A percentile compares a stretch with the other conserved stretches of the same genome.
Conservation (phyloP, 2,888 invertebrate genomes). For the Xestia c-nigrum region DNA sequence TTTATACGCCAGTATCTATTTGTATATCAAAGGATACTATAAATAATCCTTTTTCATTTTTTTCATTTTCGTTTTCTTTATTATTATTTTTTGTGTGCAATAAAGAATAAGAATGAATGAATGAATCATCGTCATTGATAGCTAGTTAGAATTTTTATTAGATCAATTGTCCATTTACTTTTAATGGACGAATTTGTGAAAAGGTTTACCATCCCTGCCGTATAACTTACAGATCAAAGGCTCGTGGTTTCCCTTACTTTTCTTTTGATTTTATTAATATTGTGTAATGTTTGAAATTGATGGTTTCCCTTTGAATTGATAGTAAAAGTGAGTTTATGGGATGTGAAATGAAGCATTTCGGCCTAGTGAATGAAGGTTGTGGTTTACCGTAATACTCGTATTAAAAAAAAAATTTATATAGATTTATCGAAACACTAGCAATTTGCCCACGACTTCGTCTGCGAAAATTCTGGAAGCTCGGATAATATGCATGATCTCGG, state of each 20-base stretch:
- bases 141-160: not conserved
- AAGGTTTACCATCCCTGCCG: slow-evolving; percentile 18
- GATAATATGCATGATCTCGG: no score
- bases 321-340: slow-evolving; percentile 45
- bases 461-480: no score
- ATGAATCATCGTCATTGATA: no score
- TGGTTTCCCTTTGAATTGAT: slow-evolving; percentile 48
- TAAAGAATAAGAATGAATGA: no score
- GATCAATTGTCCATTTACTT: not conserved
- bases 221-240: slow-evolving; percentile 27
- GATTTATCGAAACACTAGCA: no score
- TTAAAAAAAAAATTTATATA: no score
- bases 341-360: slow-evolving; percentile 22
- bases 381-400: slow-evolving; percentile 30
- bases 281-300: slow-evolving; percentile 40
- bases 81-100: no score
- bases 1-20: not conserved
- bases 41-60: no score
- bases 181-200: not conserved
- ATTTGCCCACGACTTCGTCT: no score
- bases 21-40: not conserved
- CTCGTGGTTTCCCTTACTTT: slow-evolving; percentile 62
- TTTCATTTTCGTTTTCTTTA: no score
- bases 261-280: slow-evolving; percentile 56
- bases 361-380: not conserved